These are phyloP conservation scores for Lamellibrachia satsuma DNA, from an alignment of 2,888 invertebrate species.

Conservation along the genomic window DNA sequence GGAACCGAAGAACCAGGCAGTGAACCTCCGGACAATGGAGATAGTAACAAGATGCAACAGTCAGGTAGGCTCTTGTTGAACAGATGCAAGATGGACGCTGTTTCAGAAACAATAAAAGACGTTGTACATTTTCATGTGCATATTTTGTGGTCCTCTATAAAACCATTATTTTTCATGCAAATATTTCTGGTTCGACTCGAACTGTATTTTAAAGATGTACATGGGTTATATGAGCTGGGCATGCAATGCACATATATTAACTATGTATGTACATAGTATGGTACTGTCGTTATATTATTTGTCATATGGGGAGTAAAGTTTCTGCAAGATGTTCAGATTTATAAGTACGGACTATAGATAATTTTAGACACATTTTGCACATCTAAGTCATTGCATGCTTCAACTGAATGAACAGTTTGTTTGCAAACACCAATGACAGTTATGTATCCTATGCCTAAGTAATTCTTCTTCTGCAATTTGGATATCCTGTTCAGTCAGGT, in stretches of 20 bases:
- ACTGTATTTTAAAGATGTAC: background rate
- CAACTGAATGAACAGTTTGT: background rate
- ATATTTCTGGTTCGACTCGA: background rate
- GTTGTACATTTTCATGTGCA: background rate
- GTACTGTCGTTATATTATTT: background rate
- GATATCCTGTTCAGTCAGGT: too few relatives aligned
- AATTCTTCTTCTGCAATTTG: too few relatives aligned
- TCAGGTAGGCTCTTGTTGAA: background rate
- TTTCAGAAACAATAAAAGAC: background rate
- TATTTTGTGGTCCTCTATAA: too few relatives aligned
- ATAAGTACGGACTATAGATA: background rate
- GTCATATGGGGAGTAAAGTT: background rate
- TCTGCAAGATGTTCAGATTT: background rate
- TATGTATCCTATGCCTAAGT: background rate
- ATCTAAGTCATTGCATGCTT: background rate
- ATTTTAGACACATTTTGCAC: background rate
- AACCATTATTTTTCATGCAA: background rate
- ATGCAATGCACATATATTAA: background rate
- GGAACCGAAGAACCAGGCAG: background rate
- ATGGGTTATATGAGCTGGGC: background rate
- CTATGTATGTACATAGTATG: background rate
- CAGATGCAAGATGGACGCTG: background rate
- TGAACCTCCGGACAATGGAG: conserved; percentile 22
- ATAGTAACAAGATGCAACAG: conserved; percentile 35
- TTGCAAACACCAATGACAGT: background rate